Conservation (phyloP, 2,888 invertebrate species). For the Drosophila prostipennis region DNA sequence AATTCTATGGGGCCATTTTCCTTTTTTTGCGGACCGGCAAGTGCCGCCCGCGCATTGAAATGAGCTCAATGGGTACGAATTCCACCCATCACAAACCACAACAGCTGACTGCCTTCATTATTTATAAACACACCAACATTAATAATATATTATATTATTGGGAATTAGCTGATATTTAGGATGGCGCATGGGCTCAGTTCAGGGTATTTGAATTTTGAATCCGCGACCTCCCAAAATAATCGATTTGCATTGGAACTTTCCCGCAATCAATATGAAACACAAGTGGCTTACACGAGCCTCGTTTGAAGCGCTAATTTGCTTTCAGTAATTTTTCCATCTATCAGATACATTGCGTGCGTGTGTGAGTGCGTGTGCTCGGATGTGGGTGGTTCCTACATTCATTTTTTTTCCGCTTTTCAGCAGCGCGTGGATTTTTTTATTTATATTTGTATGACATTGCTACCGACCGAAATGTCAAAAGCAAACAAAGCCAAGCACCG, state of each 20-base stretch:
- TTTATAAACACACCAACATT: constrained; percentile 61
- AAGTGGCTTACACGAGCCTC: constrained; percentile 32
- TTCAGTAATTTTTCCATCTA: constrained; percentile 42
- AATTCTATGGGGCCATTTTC: constrained; percentile 19
- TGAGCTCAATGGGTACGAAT: constrained; percentile 27
- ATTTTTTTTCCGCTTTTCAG: constrained; percentile 45
- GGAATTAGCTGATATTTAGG: constrained; percentile 53
- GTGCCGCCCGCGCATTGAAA: constrained; percentile 46
- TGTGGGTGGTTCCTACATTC: constrained; percentile 40
- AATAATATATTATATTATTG: constrained; percentile 53
- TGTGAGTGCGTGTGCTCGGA: constrained; percentile 37
- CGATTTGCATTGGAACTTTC: constrained; percentile 16
- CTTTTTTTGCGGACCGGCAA: constrained; percentile 27
- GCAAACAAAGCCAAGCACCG: constrained; percentile 66
- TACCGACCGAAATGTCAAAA: constrained; percentile 80
- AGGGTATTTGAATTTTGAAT: constrained; percentile 10
- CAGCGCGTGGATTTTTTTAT: constrained; percentile 62
- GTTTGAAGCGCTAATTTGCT: constrained; percentile 28
- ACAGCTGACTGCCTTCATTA: constrained; percentile 63
- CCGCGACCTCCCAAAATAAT: background rate
- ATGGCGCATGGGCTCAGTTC: constrained; percentile 22
- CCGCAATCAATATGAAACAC: constrained; percentile 48
- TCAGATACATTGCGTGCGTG: constrained; percentile 31
- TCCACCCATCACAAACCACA: constrained; percentile 51
- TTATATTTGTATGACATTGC: constrained; percentile 82